Base-by-base conservation (phyloP, 2,888 invertebrate genomes). In the Mechanitis mazaeus region DNA sequence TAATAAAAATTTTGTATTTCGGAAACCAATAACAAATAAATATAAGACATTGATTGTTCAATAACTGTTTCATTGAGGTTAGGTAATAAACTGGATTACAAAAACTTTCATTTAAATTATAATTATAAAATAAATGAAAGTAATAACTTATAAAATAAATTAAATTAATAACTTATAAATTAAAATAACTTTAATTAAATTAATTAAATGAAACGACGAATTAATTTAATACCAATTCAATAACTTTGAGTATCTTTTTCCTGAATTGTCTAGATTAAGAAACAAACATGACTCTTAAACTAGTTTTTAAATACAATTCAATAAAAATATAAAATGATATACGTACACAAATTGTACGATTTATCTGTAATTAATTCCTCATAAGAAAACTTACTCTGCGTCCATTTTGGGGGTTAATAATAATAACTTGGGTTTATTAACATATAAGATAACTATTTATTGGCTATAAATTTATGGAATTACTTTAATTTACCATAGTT, bases 381-480 rank as follows among this genome's bases (percentile, higher is more conserved):
- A 31, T 31, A 50, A 31, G 31, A 50, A 31, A 50, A 50, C 11
- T 50, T 3, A 50, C 31, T 31, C 2, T 31, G 28, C 50, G 4
- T 38, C 50, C 31, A 50, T 31, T 50, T 50, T 50, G 3, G 50
- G 50, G 9, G 31, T 50, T 11, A 50, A 50, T 31, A 31, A 31
- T 11, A 50, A 50, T 50, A 50, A 50, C 31, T 31, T 50, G 9
- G 50, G 50, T 6, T 50, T 50, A 50, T 50, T 31, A 28, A 50
- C 28, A 50, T 31, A 31, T 50, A 50, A 28, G 28, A 3, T 3
- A 31, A 31, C 6, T 4, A 31, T 50, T 5, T 31, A 50, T 50
- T 50, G 50, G 31, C 28, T 50, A 31, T 50, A 11, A 50, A 31
- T 50, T 31, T 31, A 11, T 50, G 50, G 31, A 35, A 35, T 1